Percentiles rank a stretch among this genome's conserved stretches.
Conservation (phyloP, 2,113 vertebrate genomes). For the Lepus americanus region DNA sequence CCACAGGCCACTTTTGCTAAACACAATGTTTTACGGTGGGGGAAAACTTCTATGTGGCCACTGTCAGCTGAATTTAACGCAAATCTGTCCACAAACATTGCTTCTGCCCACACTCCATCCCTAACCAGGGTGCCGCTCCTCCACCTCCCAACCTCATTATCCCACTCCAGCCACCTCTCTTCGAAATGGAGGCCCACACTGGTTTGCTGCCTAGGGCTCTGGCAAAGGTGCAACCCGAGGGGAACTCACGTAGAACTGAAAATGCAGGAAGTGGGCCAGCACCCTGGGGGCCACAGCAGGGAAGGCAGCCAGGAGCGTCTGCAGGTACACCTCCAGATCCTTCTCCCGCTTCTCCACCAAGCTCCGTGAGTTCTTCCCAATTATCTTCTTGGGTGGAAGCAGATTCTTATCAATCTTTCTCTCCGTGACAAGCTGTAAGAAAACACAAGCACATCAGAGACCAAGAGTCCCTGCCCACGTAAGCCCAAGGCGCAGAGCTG, state of each 20-base stretch:
- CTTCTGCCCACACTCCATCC: not conserved
- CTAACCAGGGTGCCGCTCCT: not conserved
- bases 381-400: conserved; percentile 97
- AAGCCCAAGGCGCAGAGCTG: not conserved
- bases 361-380: conserved; percentile 98
- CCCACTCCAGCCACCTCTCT: not conserved
- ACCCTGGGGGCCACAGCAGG: conserved; percentile 91
- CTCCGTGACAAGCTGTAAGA: conserved; percentile 92
- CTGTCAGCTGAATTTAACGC: not conserved
- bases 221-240: not conserved
- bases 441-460: conserved; percentile 66
- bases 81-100: not conserved
- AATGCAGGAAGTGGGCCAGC: conserved; percentile 94
- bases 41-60: not conserved
- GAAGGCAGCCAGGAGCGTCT: conserved; percentile 93
- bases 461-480: not conserved
- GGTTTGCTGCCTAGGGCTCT: not conserved
- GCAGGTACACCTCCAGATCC: conserved; percentile 96
- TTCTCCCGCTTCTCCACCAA: conserved; percentile 97
- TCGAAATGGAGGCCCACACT: not conserved
- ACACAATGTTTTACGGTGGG: not conserved
- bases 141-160: not conserved
- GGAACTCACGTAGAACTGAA: conserved; percentile 96
- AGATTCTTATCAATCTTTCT: conserved; percentile 95
- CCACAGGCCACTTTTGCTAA: not conserved